Evolutionary conservation across 1,140 invertebrate species (phyloP), one percentile per base, ranked within the genome.

Genomic region (Heliconius himera): DNA sequence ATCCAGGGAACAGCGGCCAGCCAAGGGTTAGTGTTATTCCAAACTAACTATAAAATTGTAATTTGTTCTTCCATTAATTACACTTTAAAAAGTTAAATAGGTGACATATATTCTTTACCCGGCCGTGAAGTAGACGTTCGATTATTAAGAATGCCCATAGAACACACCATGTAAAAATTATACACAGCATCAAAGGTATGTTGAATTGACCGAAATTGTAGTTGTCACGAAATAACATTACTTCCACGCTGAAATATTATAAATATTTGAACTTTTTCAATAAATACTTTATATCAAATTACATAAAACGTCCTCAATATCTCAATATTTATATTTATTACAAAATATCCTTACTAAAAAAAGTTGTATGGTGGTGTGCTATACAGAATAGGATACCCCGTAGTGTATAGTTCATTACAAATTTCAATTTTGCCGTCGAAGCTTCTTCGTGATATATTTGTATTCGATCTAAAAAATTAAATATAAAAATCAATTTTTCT

Each of bases 291-390:
- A 13, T 3, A 11, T 46, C 3, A 46, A 13, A 46, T 20, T 54
- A 54, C 16, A 20, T 16, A 20, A 9, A n/a, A 56, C 3, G 8
- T 9, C 3, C 2, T 60, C 56, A 9, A 60, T 60, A 60, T 60
- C 3, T 22, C n/a, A 60, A 29, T 16, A 66, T 29, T 36, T 26
- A 60, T 13, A 3, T 26, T 9, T 4, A 29, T 26, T 16, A 66
- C 2, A 66, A 66, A 66, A 66, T 73, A 1, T 75, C 88, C 90
- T 83, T 86, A 94, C 92, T 89, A 94, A 82, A 94, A 94, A 84
- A 90, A 94, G 71, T 94, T 94, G 80, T 91, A 94, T 8, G 91
- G 85, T 26, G 92, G 92, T 60, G 90, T 90, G 20, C 80, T 89
- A 29, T 81, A 91, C 8, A 91, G 36, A 66, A 82, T 73, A 18